These are phyloP conservation scores for Pterois miles DNA, from an alignment of 2,797 vertebrate species.

Conservation along the genomic window DNA sequence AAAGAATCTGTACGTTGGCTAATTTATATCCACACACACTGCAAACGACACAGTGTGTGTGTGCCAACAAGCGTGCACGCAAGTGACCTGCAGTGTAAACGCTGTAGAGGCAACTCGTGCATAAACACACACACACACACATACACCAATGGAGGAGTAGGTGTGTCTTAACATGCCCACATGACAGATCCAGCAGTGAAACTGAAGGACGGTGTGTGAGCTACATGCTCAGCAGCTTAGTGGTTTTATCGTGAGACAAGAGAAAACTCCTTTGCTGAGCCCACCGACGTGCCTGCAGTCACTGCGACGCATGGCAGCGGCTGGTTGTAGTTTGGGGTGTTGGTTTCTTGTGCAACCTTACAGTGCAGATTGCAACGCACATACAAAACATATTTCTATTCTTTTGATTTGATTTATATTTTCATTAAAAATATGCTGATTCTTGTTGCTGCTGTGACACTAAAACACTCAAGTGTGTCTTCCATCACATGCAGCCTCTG, in stretches of 20 bases:
- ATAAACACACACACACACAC: conserved; percentile 2
- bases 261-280: conserved; percentile 7
- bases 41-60: conserved; percentile 28
- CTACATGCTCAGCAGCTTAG: conserved; percentile 42
- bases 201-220: conserved; percentile 29
- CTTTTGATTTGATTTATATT: background rate
- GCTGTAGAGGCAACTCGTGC: background rate
- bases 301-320: background rate
- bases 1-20: conserved; percentile 67
- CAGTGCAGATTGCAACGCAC: background rate
- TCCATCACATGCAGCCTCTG: conserved; percentile 13
- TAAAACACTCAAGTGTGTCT: background rate
- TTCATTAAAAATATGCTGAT: background rate
- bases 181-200: conserved; percentile 39
- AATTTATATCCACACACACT: conserved; percentile 67
- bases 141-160: conserved; percentile 4
- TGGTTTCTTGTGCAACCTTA: conserved; percentile 2
- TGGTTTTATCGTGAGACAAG: conserved; percentile 30
- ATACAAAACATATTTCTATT: background rate
- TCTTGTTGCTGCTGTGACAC: background rate
- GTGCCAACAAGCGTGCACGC: background rate
- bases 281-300: background rate
- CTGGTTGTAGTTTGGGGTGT: background rate
- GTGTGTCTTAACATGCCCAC: conserved; percentile 47
- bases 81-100: conserved; percentile 6